Conservation (phyloP, 2,888 invertebrate species). For the Exephanes ischioxanthus region DNA sequence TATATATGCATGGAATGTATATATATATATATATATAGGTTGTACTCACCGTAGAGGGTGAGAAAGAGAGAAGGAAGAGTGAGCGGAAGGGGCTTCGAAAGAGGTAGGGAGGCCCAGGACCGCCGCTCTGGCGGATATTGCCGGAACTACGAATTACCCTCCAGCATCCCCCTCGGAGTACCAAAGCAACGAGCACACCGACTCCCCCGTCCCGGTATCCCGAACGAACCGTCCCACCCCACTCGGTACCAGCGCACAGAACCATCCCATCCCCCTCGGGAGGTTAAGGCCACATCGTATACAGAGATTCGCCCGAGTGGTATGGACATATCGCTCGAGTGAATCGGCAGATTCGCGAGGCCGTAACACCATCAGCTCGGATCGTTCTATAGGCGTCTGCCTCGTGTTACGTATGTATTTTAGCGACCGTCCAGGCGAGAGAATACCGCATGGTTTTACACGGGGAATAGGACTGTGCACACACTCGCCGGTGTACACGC, state of each 20-base stretch:
- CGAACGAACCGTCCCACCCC: background rate
- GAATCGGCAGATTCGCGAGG: constrained; percentile 66
- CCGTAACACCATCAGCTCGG: constrained; percentile 64
- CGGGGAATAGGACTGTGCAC: background rate
- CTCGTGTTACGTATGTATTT: constrained; percentile 31
- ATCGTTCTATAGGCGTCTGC: constrained; percentile 14
- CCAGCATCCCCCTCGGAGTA: constrained; percentile 66
- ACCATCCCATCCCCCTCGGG: constrained; percentile 40
- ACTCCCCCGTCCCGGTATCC: constrained; percentile 22
- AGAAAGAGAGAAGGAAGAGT: constrained; percentile 36
- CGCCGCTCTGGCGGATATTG: constrained; percentile 81
- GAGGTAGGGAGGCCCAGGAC: constrained; percentile 68
- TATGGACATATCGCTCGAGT: constrained; percentile 68
- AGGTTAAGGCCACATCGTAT: constrained; percentile 69
- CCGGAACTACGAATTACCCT: constrained; percentile 79
- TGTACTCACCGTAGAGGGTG: constrained; percentile 21
- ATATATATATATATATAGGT: constrained; percentile 18
- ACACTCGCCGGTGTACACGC: constrained; percentile 9
- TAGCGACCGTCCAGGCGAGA: constrained; percentile 50
- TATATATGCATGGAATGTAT: constrained; percentile 13
- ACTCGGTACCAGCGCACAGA: constrained; percentile 34
- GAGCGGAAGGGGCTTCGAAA: constrained; percentile 43
- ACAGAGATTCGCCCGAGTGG: constrained; percentile 68
- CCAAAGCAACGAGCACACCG: constrained; percentile 71
- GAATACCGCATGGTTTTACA: background rate